phyloP scores from a whole-genome alignment of 2,113 vertebrate species.

The Chaetops frenatus region DNA sequence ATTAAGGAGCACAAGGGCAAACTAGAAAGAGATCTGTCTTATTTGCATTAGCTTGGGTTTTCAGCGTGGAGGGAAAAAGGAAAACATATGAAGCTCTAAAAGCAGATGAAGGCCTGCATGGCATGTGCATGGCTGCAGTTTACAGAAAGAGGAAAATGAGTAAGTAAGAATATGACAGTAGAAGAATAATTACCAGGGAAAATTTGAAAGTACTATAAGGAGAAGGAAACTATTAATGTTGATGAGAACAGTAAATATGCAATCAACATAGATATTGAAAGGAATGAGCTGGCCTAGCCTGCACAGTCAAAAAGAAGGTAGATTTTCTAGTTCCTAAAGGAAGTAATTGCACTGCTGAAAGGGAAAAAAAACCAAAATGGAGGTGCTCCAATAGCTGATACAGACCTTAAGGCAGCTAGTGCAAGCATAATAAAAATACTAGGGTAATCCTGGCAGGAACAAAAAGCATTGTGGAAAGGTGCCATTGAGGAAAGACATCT shows the following conservation, averaged over 20 bases:
- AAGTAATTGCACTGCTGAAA: background rate
- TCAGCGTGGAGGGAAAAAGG: background rate
- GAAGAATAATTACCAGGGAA: background rate
- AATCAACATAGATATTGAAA: background rate
- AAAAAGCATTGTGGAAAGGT: background rate
- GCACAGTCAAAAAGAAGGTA: background rate
- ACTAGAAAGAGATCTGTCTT: background rate
- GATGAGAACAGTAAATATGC: background rate
- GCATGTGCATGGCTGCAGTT: background rate
- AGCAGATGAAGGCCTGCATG: background rate
- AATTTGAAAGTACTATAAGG: constrained; percentile 24
- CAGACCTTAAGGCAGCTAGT: background rate
- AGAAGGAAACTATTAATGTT: constrained; percentile 16
- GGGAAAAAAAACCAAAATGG: background rate
- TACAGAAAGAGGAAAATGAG: background rate
- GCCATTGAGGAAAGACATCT: background rate
- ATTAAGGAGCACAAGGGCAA: background rate
- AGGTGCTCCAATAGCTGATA: background rate
- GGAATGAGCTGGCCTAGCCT: background rate
- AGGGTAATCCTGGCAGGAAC: background rate
- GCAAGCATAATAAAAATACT: background rate
- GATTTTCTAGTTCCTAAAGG: background rate
- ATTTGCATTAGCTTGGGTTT: background rate
- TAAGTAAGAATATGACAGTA: background rate
- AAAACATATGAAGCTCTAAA: background rate